Base-by-base conservation (phyloP, 2,797 vertebrate species). In the Otolemur crassicaudatus region DNA sequence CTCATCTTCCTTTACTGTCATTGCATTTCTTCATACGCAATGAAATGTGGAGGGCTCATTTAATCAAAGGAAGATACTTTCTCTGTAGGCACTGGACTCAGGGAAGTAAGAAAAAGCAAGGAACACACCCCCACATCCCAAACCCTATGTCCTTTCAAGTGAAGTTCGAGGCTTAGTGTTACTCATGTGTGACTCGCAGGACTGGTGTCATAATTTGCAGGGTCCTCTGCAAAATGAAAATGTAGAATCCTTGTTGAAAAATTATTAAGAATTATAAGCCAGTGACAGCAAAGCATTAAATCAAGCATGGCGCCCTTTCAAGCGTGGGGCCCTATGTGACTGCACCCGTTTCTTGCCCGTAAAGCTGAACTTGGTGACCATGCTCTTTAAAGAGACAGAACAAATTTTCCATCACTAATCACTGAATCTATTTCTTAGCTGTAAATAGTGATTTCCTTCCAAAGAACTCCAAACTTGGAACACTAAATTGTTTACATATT, bases 1-100 rank as follows among this genome's bases (percentile, higher is more conserved):
- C 34, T 67, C 76, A 46, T 25, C 5, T 1, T 46, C 73, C 87
- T 96, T 90, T 92, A 87, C 69, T 61, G 90, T 37, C 67, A 31
- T 29, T 0, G 4, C 1, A 0, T 76, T 88, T 97, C 93, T 91
- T 53, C 49, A 53, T 53, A 53, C 13, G 49, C 49, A 53, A 14
- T 53, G 49, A 53, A 53, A 53, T 53, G 86, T 3, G n/a, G 60
- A 95, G 58, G 60, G 83, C 10, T 92, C 14, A 83, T 56, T 95
- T n/a, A 97, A 17, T 56, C 58, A 60, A 77, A 40, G 58, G 49
- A 65, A 87, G 81, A 77, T 65, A 14, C 67, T 97, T 92, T 93
- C 60, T 95, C 56, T 37, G 19, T 3, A 67, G 73, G 61, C 56
- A 3, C 40, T 3, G 2, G 43, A 53, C 10, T 31, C 75, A 31